Evolutionary conservation across 2,797 vertebrate species (phyloP), one percentile per base, ranked within the genome.

Genomic region (Sebastes glaucus): DNA sequence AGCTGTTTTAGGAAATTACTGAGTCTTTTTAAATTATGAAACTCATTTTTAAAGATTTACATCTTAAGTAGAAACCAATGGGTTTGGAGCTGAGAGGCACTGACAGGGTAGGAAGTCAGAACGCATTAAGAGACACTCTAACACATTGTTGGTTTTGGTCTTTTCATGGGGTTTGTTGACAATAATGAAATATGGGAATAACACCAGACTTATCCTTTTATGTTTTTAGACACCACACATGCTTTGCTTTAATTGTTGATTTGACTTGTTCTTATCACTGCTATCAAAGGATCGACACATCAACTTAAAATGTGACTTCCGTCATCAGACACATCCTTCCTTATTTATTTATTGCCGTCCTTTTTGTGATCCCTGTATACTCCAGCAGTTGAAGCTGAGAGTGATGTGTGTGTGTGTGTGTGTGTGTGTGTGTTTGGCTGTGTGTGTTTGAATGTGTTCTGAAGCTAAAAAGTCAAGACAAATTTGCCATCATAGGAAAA

Each of bases 261-360:
- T 89, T 82, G 27, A n/a, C 46, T 78, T 64, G 42, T 72, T 82
- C 11, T 80, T 55, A 72, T 75, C 87, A 85, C 72, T 71, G 71
- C 71, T 81, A 23, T 57, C 82, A 86, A 86, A 83, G 13, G 55
- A 61, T 28, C 11, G 2, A 61, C 53, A 30, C 69, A 38, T 76
- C 30, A 20, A 33, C 53, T 49, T 46, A 7, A 71, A 80, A 25
- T 60, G 62, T 5, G 8, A 81, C 64, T 69, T 76, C 55, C 49
- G 14, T 60, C 33, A 23, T 65, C 63, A 38, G 63, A n/a, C 22
- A 23, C 20, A 14, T 33, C 22, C 62, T 20, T 78, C 66, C 30
- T 73, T 84, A 72, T 88, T 84, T 85, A 89, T 90, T 93, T 89
- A 84, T 87, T 82, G 56, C 70, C 14, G 22, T 90, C 74, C 35